Base-by-base conservation (phyloP, 2,797 vertebrate species). In the Acrossocheilus fasciatus region DNA sequence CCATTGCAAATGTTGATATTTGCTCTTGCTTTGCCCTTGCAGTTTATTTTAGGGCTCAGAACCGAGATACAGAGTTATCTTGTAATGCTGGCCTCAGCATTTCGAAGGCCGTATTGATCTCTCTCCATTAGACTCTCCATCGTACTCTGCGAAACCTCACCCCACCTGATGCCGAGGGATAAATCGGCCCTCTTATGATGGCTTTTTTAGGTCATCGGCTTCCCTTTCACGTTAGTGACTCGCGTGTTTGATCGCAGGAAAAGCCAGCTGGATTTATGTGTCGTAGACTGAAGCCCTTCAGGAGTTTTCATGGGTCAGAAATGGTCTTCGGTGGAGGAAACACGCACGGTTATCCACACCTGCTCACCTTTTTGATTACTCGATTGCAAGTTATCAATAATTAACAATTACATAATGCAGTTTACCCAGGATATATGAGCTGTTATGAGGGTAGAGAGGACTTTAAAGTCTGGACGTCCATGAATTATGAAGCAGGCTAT, bases 21-120 rank as follows among this genome's bases (percentile, higher is more conserved):
- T 90, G 87, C 52, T 79, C 3, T 89, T 74, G 88, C 91, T 93
- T 93, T 94, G 92, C 95, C 93, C 92, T 91, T 94, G 92, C 94
- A 92, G 50, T 86, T 73, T 59, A 20, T 81, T 79, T 36, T 26
- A 76, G 93, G 4, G 34, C 18, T 86, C 92, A 94, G 94, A 93
- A 92, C 90, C 68, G 92, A 91, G 81, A 90, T 89, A 93, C 92
- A 93, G 93, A 92, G 93, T 30, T 34, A 41, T 59, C 50, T 52
- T 2, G 2, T 83, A 79, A 57, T 80, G 88, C 95, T 95, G 91
- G 91, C 92, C 93, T 96, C 94, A 95, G 95, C 93, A 91, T 91
- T 95, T 96, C 93, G 91, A 85, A 30, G 92, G 91, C 91, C 89
- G 91, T 95, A 95, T 96, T 95, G 95, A 95, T 96, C 94, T 92